Base-by-base conservation (phyloP, 2,888 invertebrate genomes). In the Aporophyla lueneburgensis region DNA sequence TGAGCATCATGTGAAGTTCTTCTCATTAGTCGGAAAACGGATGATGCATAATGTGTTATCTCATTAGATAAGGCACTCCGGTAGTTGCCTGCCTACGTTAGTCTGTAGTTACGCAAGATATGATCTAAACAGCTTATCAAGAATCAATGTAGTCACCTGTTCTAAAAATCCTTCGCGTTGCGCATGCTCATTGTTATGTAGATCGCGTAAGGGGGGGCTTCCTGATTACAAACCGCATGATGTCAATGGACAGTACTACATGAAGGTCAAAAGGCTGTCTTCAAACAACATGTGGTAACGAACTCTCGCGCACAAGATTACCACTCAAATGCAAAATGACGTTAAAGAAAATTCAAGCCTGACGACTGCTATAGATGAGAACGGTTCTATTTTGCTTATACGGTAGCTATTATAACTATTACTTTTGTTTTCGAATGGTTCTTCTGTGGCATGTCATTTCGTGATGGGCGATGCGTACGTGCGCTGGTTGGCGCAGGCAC, bases 401-500 rank as follows among this genome's bases (percentile, higher is more conserved):
- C 19, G 14, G 62, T 14, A 40, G 19, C 24, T 6, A 27, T 59
- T 19, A 9, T 49, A 5, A 56, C 12, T 12, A 1, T 5, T 6
- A 27, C 14, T 40, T 46, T 9, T 27, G 27, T 59, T 59, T 59
- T 59, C 10, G 27, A 59, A 33, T 59, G 19, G 33, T 10, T 5
- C 74, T 82, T 83, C 82, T 82, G 71, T 54, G 53, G 6, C 46
- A 16, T 58, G 16, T 61, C 0, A 49, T 14, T 73, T 16, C 16
- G 43, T 77, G 46, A 65, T 66, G 74, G 5, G 16, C 10, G 54
- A 70, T 81, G 86, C 81, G 70, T 87, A 88, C 87, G 87, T 88
- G 87, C 78, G 51, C 24, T 40, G 2, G 6, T 14, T 63, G 66
- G 81, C 75, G 82, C 86, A 81, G 21, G 76, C 81, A 66, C 81